A percentile compares a stretch with the other conserved stretches of the same genome.
phyloP scores from a whole-genome alignment of 2,888 invertebrate genomes.

The Drosophila phalerata region DNA sequence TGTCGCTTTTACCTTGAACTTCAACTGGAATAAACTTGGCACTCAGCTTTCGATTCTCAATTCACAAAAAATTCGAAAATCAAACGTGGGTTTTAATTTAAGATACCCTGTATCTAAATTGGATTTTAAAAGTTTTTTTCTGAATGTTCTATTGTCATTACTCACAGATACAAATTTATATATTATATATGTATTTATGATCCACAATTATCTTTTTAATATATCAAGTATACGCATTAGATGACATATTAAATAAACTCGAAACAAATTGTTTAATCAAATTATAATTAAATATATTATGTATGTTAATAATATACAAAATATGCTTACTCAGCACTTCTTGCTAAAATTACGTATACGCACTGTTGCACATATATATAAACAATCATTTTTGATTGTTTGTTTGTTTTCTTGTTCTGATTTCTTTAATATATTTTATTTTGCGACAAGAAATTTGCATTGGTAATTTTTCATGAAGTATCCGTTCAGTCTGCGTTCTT shows the following conservation, averaged over 20 bases:
- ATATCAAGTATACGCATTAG: constrained; percentile 5
- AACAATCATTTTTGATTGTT: constrained; percentile 11
- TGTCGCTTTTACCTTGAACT: constrained; percentile 73
- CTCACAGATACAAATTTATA: background rate
- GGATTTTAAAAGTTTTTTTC: background rate
- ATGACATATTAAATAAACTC: background rate
- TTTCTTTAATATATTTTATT: constrained; percentile 34
- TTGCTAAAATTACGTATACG: constrained; percentile 37
- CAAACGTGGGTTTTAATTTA: background rate
- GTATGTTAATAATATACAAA: background rate
- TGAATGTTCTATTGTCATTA: background rate
- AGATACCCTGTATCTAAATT: constrained; percentile 32
- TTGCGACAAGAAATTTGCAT: constrained; percentile 49
- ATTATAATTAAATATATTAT: background rate
- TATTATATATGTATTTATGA: background rate
- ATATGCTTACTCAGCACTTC: background rate
- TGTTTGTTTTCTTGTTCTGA: constrained; percentile 17
- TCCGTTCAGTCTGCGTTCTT: constrained; percentile 49
- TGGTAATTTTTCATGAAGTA: constrained; percentile 44
- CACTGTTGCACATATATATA: constrained; percentile 7
- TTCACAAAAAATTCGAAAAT: constrained; percentile 26
- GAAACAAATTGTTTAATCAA: background rate
- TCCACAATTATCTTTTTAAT: background rate
- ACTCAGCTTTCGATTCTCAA: constrained; percentile 49
- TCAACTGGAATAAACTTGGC: constrained; percentile 78